Percentiles rank a stretch among this genome's conserved stretches.
Evolutionary conservation across 2,888 invertebrate genomes (phyloP).

Genomic region (Rugalucina vietnamica): DNA sequence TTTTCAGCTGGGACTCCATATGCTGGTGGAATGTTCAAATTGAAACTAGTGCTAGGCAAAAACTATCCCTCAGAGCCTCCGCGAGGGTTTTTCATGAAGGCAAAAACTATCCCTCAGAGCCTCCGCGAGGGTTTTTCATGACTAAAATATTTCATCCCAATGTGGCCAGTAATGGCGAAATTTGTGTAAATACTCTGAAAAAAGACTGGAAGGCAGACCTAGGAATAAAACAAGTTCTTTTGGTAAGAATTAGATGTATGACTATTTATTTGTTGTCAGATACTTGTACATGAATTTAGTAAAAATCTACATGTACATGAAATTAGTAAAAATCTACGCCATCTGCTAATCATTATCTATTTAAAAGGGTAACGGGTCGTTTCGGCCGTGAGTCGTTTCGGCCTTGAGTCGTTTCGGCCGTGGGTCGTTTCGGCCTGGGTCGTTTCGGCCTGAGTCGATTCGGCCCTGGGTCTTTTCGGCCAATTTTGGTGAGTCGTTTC

Average conservation of each 20-base stretch:
- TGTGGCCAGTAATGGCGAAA: slow-evolving; percentile 95
- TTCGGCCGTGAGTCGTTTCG: no score
- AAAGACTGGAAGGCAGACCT: slow-evolving; percentile 98
- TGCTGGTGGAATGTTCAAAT: slow-evolving; percentile 93
- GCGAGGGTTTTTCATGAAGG: slow-evolving; percentile 95
- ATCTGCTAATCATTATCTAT: no score
- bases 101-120: slow-evolving; percentile 96
- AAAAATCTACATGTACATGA: no score
- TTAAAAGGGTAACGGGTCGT: no score
- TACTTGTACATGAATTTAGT: no score
- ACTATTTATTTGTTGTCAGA: background rate
- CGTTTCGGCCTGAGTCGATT: no score
- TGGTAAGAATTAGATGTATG: slow-evolving; percentile 86
- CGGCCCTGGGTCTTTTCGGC: no score
- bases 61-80: slow-evolving; percentile 97
- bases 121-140: slow-evolving; percentile 95
- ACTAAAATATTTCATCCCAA: slow-evolving; percentile 99
- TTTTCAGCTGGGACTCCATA: slow-evolving; percentile 94
- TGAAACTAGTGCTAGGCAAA: slow-evolving; percentile 95
- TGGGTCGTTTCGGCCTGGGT: no score
- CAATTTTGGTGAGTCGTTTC: no score
- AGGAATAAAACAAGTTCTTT: slow-evolving; percentile 96
- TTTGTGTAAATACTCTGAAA: slow-evolving; percentile 97
- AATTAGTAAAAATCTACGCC: no score
- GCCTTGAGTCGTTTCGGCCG: no score